Evolutionary conservation across 2,888 invertebrate genomes (phyloP).

Genomic region (Neuroscelio doddi): DNA sequence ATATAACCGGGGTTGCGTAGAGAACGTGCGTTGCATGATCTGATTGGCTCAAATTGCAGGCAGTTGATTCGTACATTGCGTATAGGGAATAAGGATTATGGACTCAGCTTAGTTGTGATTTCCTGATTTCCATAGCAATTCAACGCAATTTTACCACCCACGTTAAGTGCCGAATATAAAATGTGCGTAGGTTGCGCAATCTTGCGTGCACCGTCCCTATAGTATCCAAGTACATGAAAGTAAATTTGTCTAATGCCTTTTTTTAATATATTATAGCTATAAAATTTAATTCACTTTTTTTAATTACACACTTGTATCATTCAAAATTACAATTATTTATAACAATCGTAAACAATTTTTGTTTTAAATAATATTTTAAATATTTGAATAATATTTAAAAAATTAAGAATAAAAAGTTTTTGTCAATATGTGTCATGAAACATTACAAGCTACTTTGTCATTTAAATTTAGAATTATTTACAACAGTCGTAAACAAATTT

Average conservation of each 20-base stretch:
- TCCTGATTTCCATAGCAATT: slow-evolving; percentile 67
- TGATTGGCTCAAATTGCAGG: slow-evolving; percentile 11
- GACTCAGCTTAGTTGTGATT: slow-evolving; percentile 51
- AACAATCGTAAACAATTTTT: too few relatives aligned
- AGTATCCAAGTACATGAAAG: slow-evolving; percentile 32
- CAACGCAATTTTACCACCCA: slow-evolving; percentile 65
- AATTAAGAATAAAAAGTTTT: too few relatives aligned
- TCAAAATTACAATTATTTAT: too few relatives aligned
- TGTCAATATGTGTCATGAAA: too few relatives aligned
- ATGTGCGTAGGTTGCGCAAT: slow-evolving; percentile 60
- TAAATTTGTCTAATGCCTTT: slow-evolving; percentile 45
- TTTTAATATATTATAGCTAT: slow-evolving; percentile 20
- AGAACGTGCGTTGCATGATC: slow-evolving; percentile 14
- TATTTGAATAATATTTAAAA: too few relatives aligned
- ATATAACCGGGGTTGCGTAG: too few relatives aligned
- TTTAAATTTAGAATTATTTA: too few relatives aligned
- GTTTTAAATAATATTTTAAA: too few relatives aligned
- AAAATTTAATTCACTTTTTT: slow-evolving; percentile 38
- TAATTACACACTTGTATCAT: too few relatives aligned
- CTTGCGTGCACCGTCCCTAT: slow-evolving; percentile 22
- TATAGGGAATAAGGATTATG: slow-evolving; percentile 11
- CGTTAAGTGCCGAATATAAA: slow-evolving; percentile 54
- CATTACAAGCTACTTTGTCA: too few relatives aligned
- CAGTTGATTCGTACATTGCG: slow-evolving; percentile 7
- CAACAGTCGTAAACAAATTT: too few relatives aligned